These are phyloP conservation scores for Halcyon chelicuti DNA, from an alignment of 2,797 vertebrate genomes.

Conservation along the genomic window DNA sequence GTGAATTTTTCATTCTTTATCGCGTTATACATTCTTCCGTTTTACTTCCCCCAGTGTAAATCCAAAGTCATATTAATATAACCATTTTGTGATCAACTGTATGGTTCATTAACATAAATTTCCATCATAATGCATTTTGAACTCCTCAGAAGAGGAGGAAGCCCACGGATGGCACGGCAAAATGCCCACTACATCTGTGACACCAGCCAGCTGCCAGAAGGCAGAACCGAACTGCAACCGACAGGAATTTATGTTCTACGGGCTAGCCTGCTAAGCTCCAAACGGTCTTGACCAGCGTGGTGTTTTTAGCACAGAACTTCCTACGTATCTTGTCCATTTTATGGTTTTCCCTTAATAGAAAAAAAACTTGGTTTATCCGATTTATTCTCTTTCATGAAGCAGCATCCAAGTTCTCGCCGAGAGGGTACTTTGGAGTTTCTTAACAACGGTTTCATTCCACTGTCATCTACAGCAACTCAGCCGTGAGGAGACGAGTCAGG, in stretches of 20 bases:
- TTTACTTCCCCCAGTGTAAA: neutral
- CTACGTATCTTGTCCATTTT: neutral
- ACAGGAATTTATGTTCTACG: neutral
- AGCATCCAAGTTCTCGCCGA: neutral
- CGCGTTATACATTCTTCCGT: neutral
- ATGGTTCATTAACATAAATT: neutral
- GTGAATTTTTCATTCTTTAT: neutral
- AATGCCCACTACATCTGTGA: neutral
- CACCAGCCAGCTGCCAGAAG: neutral
- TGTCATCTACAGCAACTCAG: neutral
- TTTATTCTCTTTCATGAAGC: neutral
- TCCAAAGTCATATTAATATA: neutral
- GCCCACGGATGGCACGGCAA: neutral
- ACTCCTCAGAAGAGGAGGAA: neutral
- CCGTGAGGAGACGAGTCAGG: neutral
- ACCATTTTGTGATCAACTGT: neutral
- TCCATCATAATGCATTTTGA: neutral
- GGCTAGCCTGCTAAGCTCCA: neutral
- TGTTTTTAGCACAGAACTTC: neutral
- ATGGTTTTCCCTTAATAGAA: neutral
- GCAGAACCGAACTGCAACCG: accelerated
- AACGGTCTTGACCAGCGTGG: neutral
- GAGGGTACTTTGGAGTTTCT: neutral
- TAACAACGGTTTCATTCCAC: neutral
- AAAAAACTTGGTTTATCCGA: neutral